phyloP scores from a whole-genome alignment of 2,797 vertebrate species.

The Discoglossus pictus region DNA sequence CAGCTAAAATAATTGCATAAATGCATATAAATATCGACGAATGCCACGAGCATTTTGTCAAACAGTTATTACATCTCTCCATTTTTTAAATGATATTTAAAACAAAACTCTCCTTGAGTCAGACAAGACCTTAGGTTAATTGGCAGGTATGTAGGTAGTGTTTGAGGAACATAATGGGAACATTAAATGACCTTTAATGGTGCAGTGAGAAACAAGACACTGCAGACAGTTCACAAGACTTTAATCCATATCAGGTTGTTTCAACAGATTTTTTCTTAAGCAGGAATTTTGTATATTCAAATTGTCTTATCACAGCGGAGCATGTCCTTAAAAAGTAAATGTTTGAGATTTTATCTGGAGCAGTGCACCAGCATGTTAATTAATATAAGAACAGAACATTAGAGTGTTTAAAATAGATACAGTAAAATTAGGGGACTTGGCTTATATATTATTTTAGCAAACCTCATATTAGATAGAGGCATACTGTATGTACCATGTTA shows the following conservation, averaged over 20 bases:
- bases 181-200: conserved; percentile 47
- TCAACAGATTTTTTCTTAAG: conserved; percentile 33
- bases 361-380: conserved; percentile 32
- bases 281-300: conserved; percentile 44
- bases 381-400: conserved; percentile 35
- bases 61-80: conserved; percentile 7
- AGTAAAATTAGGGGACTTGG: background rate
- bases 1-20: conserved; percentile 17
- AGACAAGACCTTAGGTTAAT: conserved; percentile 49
- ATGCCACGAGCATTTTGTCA: too few species aligned
- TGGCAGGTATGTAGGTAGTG: conserved; percentile 44
- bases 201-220: conserved; percentile 41
- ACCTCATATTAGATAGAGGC: too few species aligned
- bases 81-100: conserved; percentile 33
- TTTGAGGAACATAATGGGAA: conserved; percentile 42
- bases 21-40: background rate
- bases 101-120: conserved; percentile 32
- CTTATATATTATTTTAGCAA: too few species aligned
- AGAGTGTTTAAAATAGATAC: conserved; percentile 27
- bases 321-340: conserved; percentile 41
- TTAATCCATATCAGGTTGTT: conserved; percentile 40
- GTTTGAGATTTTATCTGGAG: conserved; percentile 30
- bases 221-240: conserved; percentile 40
- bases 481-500: too few species aligned
- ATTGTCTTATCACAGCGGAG: conserved; percentile 41